These are phyloP conservation scores for Ceriagrion tenellum DNA, from an alignment of 2,888 invertebrate species.

Conservation along the genomic window DNA sequence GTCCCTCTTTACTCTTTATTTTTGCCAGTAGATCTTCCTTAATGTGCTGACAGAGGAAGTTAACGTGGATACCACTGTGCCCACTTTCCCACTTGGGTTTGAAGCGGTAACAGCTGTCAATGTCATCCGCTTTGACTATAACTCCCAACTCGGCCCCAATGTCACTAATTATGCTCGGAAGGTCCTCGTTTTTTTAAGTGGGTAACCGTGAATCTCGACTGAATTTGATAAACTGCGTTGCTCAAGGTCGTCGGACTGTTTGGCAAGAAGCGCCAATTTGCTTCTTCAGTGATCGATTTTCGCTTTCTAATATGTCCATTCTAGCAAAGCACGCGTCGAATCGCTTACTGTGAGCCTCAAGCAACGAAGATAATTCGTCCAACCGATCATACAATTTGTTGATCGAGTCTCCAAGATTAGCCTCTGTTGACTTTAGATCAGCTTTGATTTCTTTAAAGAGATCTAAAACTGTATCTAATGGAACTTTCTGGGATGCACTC, in stretches of 20 bases:
- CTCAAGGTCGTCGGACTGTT: not conserved
- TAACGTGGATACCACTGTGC: not conserved
- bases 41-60: not conserved
- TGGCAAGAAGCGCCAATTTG: not conserved
- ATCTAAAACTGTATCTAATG: not conserved
- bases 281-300: not conserved
- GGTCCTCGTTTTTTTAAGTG: not conserved
- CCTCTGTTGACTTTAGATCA: conserved; percentile 1
- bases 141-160: too few relatives aligned
- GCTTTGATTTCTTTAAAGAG: too few relatives aligned
- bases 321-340: not conserved
- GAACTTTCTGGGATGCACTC: not conserved
- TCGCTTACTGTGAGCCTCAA: not conserved
- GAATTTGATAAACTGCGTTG: not conserved
- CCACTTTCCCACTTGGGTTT: not conserved
- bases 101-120: not conserved
- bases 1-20: not conserved
- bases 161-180: not conserved
- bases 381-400: not conserved
- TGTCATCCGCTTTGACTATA: not conserved
- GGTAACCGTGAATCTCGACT: not conserved
- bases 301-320: not conserved
- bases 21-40: too few relatives aligned
- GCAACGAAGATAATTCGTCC: not conserved
- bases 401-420: not conserved